A percentile compares a stretch with the other conserved stretches of the same genome.
phyloP scores from a whole-genome alignment of 2,888 invertebrate species.

The Caradrina kadenii region DNA sequence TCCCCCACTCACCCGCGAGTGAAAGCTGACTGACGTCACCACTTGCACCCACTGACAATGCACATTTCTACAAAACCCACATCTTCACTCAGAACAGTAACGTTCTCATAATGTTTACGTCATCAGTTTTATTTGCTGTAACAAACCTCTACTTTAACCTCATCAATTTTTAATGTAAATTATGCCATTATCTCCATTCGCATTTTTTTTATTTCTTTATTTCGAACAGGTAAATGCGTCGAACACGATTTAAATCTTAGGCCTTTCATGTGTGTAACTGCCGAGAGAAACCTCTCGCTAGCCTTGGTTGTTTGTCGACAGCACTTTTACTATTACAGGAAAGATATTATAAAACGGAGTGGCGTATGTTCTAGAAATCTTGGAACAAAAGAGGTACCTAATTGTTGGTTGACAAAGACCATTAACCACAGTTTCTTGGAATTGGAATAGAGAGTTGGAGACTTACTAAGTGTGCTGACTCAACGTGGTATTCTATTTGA shows the following conservation, averaged over 20 bases:
- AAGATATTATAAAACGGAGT: slow-evolving; percentile 29
- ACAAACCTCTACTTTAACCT: slow-evolving; percentile 28
- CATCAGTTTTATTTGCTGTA: slow-evolving; percentile 3
- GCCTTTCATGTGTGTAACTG: slow-evolving; percentile 56
- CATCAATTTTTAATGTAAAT: slow-evolving; percentile 35
- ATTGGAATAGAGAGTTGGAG: slow-evolving; percentile 28
- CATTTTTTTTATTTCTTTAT: slow-evolving; percentile 22
- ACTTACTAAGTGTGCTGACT: slow-evolving; percentile 14
- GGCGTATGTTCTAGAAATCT: slow-evolving; percentile 38
- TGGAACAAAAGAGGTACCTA: slow-evolving; percentile 37
- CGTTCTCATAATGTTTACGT: slow-evolving; percentile 21
- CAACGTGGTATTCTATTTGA: neutral
- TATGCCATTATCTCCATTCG: slow-evolving; percentile 26
- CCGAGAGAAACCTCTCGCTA: slow-evolving; percentile 54
- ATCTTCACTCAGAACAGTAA: slow-evolving; percentile 52
- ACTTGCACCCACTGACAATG: slow-evolving; percentile 75
- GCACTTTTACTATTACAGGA: slow-evolving; percentile 53
- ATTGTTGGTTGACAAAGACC: slow-evolving; percentile 35
- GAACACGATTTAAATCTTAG: slow-evolving; percentile 54
- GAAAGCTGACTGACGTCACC: slow-evolving; percentile 85
- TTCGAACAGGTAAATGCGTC: slow-evolving; percentile 28
- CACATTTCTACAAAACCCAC: slow-evolving; percentile 60
- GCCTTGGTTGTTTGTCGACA: slow-evolving; percentile 42
- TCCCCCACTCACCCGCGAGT: slow-evolving; percentile 68
- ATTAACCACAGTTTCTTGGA: slow-evolving; percentile 33